phyloP scores from a whole-genome alignment of 2,113 vertebrate genomes.

The Pimephales promelas region DNA sequence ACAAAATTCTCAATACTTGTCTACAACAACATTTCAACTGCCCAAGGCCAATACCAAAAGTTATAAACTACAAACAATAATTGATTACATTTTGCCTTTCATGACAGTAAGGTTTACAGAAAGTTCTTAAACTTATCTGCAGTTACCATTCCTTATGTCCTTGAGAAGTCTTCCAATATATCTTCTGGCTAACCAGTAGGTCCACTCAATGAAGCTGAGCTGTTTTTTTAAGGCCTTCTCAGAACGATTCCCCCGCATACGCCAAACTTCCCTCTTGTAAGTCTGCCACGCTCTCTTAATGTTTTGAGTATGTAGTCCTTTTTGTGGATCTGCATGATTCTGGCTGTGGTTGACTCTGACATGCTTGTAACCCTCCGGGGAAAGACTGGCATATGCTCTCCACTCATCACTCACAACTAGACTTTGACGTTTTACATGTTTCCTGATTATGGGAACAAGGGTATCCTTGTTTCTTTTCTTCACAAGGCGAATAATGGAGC shows the following conservation, averaged over 20 bases:
- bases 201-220: constrained; percentile 1
- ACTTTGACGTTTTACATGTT: background rate
- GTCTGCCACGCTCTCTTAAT: background rate
- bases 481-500: background rate
- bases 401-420: background rate
- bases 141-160: background rate
- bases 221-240: background rate
- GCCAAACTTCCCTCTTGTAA: background rate
- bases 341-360: background rate
- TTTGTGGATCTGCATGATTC: constrained; percentile 1
- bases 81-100: no score
- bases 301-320: background rate
- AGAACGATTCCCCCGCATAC: background rate
- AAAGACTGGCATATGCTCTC: background rate
- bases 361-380: background rate
- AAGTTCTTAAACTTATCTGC: no score
- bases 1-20: no score
- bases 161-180: constrained; percentile 13
- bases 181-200: constrained; percentile 8
- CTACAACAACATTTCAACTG: no score
- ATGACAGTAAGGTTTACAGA: no score
- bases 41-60: no score
- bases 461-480: constrained; percentile 8
- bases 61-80: no score
- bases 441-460: constrained; percentile 4